Evolutionary conservation across 2,888 invertebrate species (phyloP).

Genomic region (Drosophila robusta): DNA sequence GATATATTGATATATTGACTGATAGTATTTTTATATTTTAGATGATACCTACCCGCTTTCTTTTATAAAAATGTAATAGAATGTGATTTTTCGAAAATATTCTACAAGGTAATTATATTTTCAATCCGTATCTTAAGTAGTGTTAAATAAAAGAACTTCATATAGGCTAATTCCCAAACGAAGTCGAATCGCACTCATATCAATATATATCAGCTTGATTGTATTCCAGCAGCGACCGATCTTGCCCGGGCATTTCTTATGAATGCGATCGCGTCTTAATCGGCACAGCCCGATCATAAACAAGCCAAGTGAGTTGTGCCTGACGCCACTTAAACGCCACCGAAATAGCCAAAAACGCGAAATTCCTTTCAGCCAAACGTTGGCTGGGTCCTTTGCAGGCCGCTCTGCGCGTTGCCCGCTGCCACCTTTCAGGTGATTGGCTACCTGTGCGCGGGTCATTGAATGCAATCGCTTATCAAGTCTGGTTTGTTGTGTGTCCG

Average conservation of each 20-base stretch:
- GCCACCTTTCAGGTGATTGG: constrained; percentile 6
- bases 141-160: not conserved
- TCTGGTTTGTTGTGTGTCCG: constrained; percentile 7
- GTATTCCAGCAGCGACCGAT: not conserved
- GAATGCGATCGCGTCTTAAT: constrained; percentile 51
- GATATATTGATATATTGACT: too few relatives aligned
- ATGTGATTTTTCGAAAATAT: too few relatives aligned
- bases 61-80: too few relatives aligned
- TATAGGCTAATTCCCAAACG: not conserved
- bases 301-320: constrained; percentile 30
- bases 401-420: too few relatives aligned
- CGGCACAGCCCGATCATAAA: constrained; percentile 59
- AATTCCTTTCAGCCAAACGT: constrained; percentile 40
- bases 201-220: not conserved
- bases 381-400: constrained; percentile 14
- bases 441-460: constrained; percentile 69
- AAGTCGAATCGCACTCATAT: not conserved
- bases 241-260: constrained; percentile 2
- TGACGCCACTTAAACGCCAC: constrained; percentile 77
- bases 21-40: too few relatives aligned
- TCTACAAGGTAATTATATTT: too few relatives aligned
- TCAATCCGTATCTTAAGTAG: too few relatives aligned
- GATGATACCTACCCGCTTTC: too few relatives aligned
- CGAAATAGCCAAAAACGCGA: constrained; percentile 56
- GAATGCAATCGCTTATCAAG: constrained; percentile 66